phyloP scores from a whole-genome alignment of 2,888 invertebrate species.

The Heteromurus nitidus region DNA sequence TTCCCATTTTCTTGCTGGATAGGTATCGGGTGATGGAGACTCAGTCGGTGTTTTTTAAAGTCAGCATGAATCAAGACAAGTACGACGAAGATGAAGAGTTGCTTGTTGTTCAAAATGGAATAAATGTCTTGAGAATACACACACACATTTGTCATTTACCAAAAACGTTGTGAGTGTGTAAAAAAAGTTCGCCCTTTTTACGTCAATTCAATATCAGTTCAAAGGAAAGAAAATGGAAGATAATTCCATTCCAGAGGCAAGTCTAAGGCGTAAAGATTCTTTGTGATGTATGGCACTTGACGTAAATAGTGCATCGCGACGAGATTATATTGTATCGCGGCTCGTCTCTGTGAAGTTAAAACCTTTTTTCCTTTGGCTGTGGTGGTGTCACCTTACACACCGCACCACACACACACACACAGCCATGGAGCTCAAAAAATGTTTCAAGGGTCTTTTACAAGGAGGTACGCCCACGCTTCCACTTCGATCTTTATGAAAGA shows the following conservation, averaged over 20 bases:
- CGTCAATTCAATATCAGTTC: neutral
- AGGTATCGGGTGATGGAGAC: conserved; percentile 3
- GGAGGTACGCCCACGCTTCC: conserved; percentile 45
- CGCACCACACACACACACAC: no score
- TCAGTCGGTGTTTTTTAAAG: conserved; percentile 49
- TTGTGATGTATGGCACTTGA: conserved; percentile 12
- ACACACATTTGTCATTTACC: neutral
- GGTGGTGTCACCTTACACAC: conserved; percentile 57
- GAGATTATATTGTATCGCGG: conserved; percentile 19
- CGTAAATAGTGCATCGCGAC: conserved; percentile 12
- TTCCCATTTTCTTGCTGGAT: conserved; percentile 31
- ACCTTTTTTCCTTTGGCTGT: conserved; percentile 34
- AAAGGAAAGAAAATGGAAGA: neutral
- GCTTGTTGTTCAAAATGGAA: conserved; percentile 1
- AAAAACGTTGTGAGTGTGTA: neutral
- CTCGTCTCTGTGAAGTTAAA: conserved; percentile 33
- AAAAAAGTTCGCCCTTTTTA: no score
- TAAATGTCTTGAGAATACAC: neutral
- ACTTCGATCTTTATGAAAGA: neutral
- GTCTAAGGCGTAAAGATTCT: neutral
- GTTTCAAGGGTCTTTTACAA: conserved; percentile 50
- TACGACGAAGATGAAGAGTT: neutral
- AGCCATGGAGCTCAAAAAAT: conserved; percentile 1
- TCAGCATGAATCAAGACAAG: conserved; percentile 32
- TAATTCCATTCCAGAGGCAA: no score